phyloP scores from a whole-genome alignment of 2,888 invertebrate species.

The Agapostemon virescens region DNA sequence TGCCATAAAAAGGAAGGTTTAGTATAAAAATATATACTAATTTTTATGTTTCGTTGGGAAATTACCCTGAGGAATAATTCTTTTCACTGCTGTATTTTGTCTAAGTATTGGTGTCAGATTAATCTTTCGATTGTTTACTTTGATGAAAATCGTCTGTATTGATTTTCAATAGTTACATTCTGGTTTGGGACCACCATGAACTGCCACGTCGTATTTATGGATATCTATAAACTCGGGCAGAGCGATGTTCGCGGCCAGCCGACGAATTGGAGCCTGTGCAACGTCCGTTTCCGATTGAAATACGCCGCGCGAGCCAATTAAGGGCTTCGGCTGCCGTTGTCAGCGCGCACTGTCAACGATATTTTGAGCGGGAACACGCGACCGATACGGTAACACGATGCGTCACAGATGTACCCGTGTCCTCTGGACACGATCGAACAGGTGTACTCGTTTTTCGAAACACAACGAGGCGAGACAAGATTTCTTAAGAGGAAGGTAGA shows the following conservation, averaged over 20 bases:
- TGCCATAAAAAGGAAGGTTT: neutral
- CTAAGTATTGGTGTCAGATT: too few relatives aligned
- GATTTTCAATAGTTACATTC: conserved; percentile 1
- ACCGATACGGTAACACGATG: neutral
- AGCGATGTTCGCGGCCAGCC: neutral
- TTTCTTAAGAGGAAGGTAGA: neutral
- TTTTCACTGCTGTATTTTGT: too few relatives aligned
- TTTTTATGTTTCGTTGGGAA: neutral
- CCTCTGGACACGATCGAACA: neutral
- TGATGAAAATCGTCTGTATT: neutral
- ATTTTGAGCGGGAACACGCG: conserved; percentile 9
- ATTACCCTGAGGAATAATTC: neutral
- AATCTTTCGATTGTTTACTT: neutral
- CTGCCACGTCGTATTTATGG: conserved; percentile 23
- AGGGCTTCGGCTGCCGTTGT: conserved; percentile 6
- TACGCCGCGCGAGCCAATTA: conserved; percentile 27
- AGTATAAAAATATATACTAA: neutral
- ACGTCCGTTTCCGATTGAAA: conserved; percentile 23
- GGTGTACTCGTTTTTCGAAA: neutral
- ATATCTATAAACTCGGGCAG: conserved; percentile 15
- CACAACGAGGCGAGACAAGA: neutral
- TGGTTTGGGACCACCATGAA: neutral
- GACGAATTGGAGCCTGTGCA: conserved; percentile 15
- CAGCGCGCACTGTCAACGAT: neutral
- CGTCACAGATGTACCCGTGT: neutral